Conservation (phyloP, 2,888 invertebrate genomes). For the Formica aserva region DNA sequence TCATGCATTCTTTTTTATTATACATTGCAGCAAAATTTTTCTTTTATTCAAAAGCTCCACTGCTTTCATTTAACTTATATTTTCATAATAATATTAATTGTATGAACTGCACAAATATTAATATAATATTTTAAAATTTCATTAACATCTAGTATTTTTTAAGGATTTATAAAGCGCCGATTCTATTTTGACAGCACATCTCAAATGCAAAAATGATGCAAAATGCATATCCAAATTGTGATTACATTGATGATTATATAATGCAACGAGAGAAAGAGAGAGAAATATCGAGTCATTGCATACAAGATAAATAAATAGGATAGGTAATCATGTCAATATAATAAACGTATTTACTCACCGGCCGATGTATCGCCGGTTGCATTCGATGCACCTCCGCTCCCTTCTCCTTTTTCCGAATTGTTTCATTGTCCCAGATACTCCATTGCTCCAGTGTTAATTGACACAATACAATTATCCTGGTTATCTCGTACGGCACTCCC, state of each 20-base stretch:
- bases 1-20: not conserved
- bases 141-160: not conserved
- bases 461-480: not conserved
- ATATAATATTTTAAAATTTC: not conserved
- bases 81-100: not conserved
- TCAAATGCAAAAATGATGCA: not conserved
- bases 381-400: not conserved
- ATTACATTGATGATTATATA: not conserved
- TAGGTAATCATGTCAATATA: not conserved
- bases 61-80: not conserved
- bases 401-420: not conserved
- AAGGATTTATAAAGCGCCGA: not conserved
- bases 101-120: not conserved
- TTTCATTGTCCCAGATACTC: not conserved
- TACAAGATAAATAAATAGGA: not conserved
- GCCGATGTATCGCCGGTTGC: not conserved
- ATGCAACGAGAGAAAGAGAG: not conserved
- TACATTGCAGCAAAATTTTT: not conserved
- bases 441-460: not conserved
- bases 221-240: not conserved
- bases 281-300: not conserved
- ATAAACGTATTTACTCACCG: constrained; percentile 1
- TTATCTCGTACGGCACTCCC: not conserved
- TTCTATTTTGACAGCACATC: not conserved
- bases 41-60: not conserved